Base-by-base conservation (phyloP, 2,797 vertebrate genomes). In the Enteromius anoplus region DNA sequence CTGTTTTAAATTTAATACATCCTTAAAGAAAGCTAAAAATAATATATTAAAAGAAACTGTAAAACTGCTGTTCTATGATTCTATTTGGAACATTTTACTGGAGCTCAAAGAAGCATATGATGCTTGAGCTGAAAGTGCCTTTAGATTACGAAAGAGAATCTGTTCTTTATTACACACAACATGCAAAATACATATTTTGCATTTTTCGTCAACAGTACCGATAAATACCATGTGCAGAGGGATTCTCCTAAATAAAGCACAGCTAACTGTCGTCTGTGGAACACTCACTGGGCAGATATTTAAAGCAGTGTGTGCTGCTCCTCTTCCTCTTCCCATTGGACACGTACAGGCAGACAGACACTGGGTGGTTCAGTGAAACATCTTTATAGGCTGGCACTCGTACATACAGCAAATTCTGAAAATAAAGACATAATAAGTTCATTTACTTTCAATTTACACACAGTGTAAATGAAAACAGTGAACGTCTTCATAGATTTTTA, bases 251-350 rank as follows among this genome's bases (percentile, higher is more conserved):
- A 8, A 21, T 65, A 51, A 78, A 51, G 21, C 62, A 34, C 29
- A 34, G 68, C 23, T 40, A 42, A 62, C 37, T 1, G 2, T n/a
- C 62, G 12, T 58, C 78, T 84, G 17, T 78, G 29, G 4, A 45
- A 65, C 37, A 91, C 93, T 94, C 85, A 98, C 97, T 92, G 65
- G 97, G 96, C 58, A 97, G 92, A 86, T 96, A 98, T 88, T 96
- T 97, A 92, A 98, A 98, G 85, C 94, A 95, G 88, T 97, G 96
- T 10, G 95, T 96, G 80, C 96, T 95, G 90, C 97, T 98, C 81
- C 97, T 91, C 88, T 97, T 97, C 89, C 97, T 95, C 81, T 97
- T 95, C 34, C 97, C 97, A 2, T 98, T 97, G 85, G 96, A 97
- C 70, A 98, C 95, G 4, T 96, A 97, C 80, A 97, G 95, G 88